Evolutionary conservation across 1,140 invertebrate species (phyloP).

Genomic region (Aphelinus atriplicis): DNA sequence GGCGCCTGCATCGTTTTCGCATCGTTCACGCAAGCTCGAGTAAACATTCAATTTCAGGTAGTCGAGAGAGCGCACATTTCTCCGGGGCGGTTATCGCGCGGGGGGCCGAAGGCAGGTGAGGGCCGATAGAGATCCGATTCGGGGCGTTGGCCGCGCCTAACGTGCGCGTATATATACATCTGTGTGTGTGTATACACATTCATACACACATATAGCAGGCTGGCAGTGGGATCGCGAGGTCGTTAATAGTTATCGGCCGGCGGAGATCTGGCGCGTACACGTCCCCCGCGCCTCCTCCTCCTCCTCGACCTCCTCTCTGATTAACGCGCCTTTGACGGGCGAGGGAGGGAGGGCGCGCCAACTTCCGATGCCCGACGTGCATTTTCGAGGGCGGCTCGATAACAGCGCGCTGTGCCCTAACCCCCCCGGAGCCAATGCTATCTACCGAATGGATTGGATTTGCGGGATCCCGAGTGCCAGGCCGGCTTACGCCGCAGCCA

Average conservation of each 20-base stretch:
- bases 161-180: too few species aligned
- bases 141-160: not conserved
- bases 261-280: slow-evolving; percentile 3
- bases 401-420: not conserved
- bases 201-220: too few species aligned
- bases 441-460: slow-evolving; percentile 32
- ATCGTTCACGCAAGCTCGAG: too few species aligned
- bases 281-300: not conserved
- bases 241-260: slow-evolving; percentile 25
- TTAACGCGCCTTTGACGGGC: slow-evolving; percentile 21
- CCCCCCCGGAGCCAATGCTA: slow-evolving; percentile 13
- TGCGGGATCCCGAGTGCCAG: slow-evolving; percentile 21
- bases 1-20: too few species aligned
- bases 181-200: too few species aligned
- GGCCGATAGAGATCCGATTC: not conserved
- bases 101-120: too few species aligned
- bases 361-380: not conserved
- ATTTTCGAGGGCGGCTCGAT: slow-evolving; percentile 17
- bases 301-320: not conserved
- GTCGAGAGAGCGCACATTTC: too few species aligned
- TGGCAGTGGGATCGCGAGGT: not conserved
- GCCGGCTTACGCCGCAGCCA: not conserved
- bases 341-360: not conserved
- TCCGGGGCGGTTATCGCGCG: too few species aligned
- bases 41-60: too few species aligned